Base-by-base conservation (phyloP, 2,888 invertebrate genomes). In the Hydroisotoma schaefferi region DNA sequence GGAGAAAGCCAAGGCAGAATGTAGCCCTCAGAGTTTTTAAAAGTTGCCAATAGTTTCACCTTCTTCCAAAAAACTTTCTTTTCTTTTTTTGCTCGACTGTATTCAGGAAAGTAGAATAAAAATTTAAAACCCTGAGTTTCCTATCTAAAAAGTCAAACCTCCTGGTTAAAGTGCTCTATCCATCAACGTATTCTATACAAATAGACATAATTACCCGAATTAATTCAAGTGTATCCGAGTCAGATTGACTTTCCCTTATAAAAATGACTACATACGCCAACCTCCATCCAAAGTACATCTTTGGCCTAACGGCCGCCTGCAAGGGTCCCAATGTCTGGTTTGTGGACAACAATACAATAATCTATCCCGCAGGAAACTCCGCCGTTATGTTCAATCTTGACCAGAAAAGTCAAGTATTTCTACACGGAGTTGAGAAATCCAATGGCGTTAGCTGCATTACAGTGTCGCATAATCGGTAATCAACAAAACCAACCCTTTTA, bases 301-400 rank as follows among this genome's bases (percentile, higher is more conserved):
- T 67, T 23, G 71, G 71, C 2, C 27, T 70, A 22, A 67, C 57
- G 37, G 44, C 46, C 8, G 20, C 61, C 15, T 63, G 64, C 49
- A 62, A 68, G 27, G 65, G 58, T 4, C 47, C 38, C 18, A 68
- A 65, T 46, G 62, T 59, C 22, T 70, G 61, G 55, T 71, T 70
- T 59, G 33, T 67, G 27, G 71, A 71, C 20, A 68, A 65, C 59
- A 67, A 60, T 38, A 60, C 63, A 29, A 65, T 71, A 25, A 48
- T 70, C 29, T 71, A 71, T 47, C 70, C 71, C 0, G 66, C 65
- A 10, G 80, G 79, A 27, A 75, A 77, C 23, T 76, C 78, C 71
- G 76, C 77, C 54, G 76, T 79, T 43, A 69, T 79, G 53, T 77
- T 78, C 73, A 78, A 79, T 66, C 75, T 78, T 58, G 79, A 79